Evolutionary conservation across 2,888 invertebrate species (phyloP).

Genomic region (Cotesia congregata): DNA sequence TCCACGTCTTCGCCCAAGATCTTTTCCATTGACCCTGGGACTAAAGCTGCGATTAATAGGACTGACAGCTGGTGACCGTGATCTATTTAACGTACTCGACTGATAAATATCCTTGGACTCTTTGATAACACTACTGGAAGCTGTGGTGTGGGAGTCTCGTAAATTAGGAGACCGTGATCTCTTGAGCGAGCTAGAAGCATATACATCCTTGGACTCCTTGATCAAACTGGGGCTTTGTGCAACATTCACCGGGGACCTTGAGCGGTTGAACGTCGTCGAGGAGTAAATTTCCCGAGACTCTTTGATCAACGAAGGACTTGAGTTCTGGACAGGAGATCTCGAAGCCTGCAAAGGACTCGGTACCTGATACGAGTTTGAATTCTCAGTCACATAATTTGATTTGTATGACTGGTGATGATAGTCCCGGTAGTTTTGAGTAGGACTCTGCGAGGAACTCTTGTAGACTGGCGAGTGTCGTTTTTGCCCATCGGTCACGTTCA

Average conservation of each 20-base stretch:
- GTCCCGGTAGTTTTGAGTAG: slow-evolving; percentile 52
- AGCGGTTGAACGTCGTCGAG: slow-evolving; percentile 53
- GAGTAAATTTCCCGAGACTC: slow-evolving; percentile 64
- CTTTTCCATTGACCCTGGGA: slow-evolving; percentile 58
- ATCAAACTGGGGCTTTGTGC: slow-evolving; percentile 56
- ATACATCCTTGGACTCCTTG: slow-evolving; percentile 59
- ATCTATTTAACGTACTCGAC: slow-evolving; percentile 58
- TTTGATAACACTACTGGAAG: slow-evolving; percentile 55
- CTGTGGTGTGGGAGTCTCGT: slow-evolving; percentile 41
- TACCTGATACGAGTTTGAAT: slow-evolving; percentile 46
- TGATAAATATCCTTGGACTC: slow-evolving; percentile 63
- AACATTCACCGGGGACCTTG: slow-evolving; percentile 50
- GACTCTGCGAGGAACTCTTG: slow-evolving; percentile 57
- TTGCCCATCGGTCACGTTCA: slow-evolving; percentile 51
- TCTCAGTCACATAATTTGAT: slow-evolving; percentile 53
- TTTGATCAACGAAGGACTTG: slow-evolving; percentile 60
- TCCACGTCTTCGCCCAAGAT: slow-evolving; percentile 53
- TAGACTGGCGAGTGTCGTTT: slow-evolving; percentile 53
- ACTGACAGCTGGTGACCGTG: slow-evolving; percentile 61
- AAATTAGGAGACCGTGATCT: slow-evolving; percentile 55
- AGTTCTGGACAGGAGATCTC: slow-evolving; percentile 57
- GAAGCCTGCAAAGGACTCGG: slow-evolving; percentile 56
- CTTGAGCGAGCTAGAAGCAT: slow-evolving; percentile 53
- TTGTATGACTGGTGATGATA: slow-evolving; percentile 59
- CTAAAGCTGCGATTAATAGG: slow-evolving; percentile 62